Evolutionary conservation across 2,797 vertebrate species (phyloP), one percentile per base, ranked within the genome.

Genomic region (Intellagama lesueurii): DNA sequence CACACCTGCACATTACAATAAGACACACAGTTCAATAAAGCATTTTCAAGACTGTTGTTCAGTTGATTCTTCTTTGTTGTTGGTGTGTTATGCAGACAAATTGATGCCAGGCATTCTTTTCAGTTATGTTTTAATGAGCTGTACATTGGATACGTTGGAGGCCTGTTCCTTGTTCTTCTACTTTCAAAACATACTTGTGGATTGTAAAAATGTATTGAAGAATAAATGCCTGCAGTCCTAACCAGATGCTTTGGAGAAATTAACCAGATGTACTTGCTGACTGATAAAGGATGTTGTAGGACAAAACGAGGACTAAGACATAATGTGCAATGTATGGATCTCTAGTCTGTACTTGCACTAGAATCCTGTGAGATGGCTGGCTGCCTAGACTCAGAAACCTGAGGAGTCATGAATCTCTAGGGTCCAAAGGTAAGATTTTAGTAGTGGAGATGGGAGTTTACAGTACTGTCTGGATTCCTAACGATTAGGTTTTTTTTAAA

Each of bases 21-120:
- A 96, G 95, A 97, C 95, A 96, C 96, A 96, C 94, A 83, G 96
- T 97, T 97, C 97, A 98, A 98, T 98, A 98, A 98, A 98, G 96
- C 96, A 95, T 97, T 98, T 97, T 98, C 95, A 97, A 97, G 97
- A 97, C 97, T 97, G 96, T 97, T 97, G 96, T 95, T 95, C 94
- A 95, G 92, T 97, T 96, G 95, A 95, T 95, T 97, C 80, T 97
- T 97, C 94, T 97, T 97, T 97, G 93, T 81, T 92, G 94, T 95
- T 94, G 83, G 56, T 92, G 56, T 91, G 64, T 90, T 91, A 90
- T 32, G 26, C 81, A 91, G 85, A 90, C 26, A 86, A 6, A 76
- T 88, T 75, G 30, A 5, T 85, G 91, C 14, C 72, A 90, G 92
- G 76, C 89, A 72, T 82, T 90, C 91, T 86, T 83, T 82, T 60